Percentiles rank a stretch among this genome's conserved stretches.
Conservation (phyloP, 2,888 invertebrate genomes). For the Vesta saturnalis region DNA sequence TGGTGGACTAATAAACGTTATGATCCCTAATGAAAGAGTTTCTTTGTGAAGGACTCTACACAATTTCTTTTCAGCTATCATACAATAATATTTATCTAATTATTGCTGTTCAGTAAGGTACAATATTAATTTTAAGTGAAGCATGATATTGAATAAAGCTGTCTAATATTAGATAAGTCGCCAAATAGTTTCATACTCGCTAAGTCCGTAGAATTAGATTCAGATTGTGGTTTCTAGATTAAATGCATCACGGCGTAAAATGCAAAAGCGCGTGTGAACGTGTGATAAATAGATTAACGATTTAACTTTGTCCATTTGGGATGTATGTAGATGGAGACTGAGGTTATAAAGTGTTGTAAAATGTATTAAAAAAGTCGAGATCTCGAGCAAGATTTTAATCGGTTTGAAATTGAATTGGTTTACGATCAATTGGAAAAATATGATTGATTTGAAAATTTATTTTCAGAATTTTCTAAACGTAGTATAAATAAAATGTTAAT, state of each 20-base stretch:
- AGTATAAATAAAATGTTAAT: not conserved
- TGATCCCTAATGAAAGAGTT: not conserved
- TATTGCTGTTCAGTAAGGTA: not conserved
- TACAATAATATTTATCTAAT: not conserved
- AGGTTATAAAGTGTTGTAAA: too few relatives aligned
- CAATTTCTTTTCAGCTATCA: not conserved
- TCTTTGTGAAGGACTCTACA: not conserved
- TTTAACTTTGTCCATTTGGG: not conserved
- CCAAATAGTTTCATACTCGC: conserved; percentile 10
- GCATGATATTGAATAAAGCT: not conserved
- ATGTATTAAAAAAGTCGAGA: not conserved
- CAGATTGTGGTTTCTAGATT: conserved; percentile 25
- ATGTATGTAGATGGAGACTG: too few relatives aligned
- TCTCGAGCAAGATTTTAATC: not conserved
- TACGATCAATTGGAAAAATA: too few relatives aligned
- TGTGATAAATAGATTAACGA: conserved; percentile 40
- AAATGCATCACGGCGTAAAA: conserved; percentile 29
- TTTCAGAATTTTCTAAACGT: too few relatives aligned
- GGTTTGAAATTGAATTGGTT: not conserved
- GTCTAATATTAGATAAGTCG: conserved; percentile 6
- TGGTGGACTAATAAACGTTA: too few relatives aligned
- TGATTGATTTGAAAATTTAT: too few relatives aligned
- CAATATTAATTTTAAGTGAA: not conserved
- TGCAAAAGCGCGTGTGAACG: conserved; percentile 39
- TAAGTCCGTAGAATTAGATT: conserved; percentile 27